Evolutionary conservation across 2,797 vertebrate species (phyloP).

Genomic region (Clarias pachynema): DNA sequence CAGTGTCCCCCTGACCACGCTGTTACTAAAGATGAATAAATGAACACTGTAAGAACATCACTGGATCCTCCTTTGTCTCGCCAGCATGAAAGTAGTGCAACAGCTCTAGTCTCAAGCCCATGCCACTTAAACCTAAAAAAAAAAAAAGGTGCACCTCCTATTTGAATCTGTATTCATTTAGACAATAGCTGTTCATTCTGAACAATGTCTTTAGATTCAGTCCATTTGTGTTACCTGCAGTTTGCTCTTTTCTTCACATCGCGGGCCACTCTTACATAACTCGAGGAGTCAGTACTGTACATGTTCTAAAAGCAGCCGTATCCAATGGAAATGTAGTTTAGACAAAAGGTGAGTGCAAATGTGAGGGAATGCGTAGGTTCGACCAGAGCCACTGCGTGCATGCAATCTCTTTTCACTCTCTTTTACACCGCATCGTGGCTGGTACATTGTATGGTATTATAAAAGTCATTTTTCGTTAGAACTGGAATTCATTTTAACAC

Average conservation of each 20-base stretch:
- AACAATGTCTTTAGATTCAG: not conserved
- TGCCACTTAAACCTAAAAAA: not conserved
- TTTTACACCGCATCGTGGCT: not conserved
- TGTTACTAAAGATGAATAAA: not conserved
- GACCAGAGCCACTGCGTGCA: constrained; percentile 77
- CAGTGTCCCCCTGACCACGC: not conserved
- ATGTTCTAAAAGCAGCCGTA: constrained; percentile 33
- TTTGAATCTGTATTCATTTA: not conserved
- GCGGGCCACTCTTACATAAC: constrained; percentile 11
- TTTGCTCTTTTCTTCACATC: not conserved
- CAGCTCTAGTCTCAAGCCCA: not conserved
- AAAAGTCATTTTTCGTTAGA: constrained; percentile 27
- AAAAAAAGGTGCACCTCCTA: not conserved
- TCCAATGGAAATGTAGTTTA: constrained; percentile 21
- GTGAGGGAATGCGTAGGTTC: constrained; percentile 62
- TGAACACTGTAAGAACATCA: not conserved
- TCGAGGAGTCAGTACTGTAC: constrained; percentile 19
- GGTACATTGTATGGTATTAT: constrained; percentile 12
- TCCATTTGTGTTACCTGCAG: not conserved
- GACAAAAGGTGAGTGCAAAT: constrained; percentile 30
- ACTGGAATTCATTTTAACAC: constrained; percentile 21
- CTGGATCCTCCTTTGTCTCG: not conserved
- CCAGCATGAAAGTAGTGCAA: no score
- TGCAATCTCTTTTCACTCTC: constrained; percentile 75
- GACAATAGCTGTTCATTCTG: not conserved